Evolutionary conservation across 2,888 invertebrate genomes (phyloP).

Genomic region (Choristoneura rosaceana): DNA sequence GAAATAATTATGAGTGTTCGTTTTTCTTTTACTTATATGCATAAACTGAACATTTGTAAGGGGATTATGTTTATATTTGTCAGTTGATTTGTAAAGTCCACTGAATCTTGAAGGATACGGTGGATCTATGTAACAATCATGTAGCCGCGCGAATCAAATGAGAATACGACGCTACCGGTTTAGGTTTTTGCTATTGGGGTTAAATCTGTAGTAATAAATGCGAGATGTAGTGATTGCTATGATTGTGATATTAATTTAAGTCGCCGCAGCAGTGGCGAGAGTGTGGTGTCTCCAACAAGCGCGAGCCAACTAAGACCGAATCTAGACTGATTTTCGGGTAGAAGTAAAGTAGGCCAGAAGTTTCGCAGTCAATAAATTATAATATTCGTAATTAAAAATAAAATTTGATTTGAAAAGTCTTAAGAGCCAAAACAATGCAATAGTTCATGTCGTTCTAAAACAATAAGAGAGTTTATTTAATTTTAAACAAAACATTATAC

Average conservation of each 20-base stretch:
- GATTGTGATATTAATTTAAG: conserved; percentile 84
- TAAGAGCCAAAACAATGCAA: conserved; percentile 81
- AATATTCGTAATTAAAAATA: conserved; percentile 62
- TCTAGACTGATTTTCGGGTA: conserved; percentile 84
- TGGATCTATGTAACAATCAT: conserved; percentile 8
- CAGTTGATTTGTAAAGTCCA: conserved; percentile 6
- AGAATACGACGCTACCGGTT: conserved; percentile 3
- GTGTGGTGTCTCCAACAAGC: conserved; percentile 63
- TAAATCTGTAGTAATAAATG: conserved; percentile 45
- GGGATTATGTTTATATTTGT: conserved; percentile 17
- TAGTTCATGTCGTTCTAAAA: conserved; percentile 74
- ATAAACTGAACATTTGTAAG: conserved; percentile 31
- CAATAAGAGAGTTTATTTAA: conserved; percentile 84
- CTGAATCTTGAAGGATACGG: background rate
- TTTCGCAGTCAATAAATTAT: conserved; percentile 74
- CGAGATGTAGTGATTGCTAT: conserved; percentile 64
- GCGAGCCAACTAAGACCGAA: conserved; percentile 74
- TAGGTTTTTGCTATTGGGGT: conserved; percentile 8
- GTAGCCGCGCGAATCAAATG: background rate
- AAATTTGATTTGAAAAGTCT: conserved; percentile 74
- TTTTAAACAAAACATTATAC: conserved; percentile 82
- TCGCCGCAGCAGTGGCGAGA: conserved; percentile 59
- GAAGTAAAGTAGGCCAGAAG: conserved; percentile 78
- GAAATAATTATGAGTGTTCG: conserved; percentile 56
- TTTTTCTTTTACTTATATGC: conserved; percentile 53